Conservation (phyloP, 2,797 vertebrate genomes). For the Xyrichtys novacula region DNA sequence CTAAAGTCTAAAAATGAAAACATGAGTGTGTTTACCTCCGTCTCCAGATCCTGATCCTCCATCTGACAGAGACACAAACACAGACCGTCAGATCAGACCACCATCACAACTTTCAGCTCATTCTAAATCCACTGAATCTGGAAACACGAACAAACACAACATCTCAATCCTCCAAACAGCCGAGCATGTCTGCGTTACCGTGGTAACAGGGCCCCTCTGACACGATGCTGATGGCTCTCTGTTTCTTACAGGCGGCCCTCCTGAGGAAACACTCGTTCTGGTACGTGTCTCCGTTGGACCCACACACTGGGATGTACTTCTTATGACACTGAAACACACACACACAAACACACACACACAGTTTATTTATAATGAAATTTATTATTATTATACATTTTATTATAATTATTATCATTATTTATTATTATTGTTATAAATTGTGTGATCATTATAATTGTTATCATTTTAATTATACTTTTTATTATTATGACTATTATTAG, state of each 20-base stretch:
- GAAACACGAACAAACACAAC: too few relatives aligned
- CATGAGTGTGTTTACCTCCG: conserved; percentile 83
- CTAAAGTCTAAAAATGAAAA: not conserved
- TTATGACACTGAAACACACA: conserved; percentile 89
- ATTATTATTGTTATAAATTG: too few relatives aligned
- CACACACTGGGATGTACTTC: conserved; percentile 95
- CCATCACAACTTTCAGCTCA: too few relatives aligned
- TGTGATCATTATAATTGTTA: too few relatives aligned
- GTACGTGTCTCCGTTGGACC: conserved; percentile 97
- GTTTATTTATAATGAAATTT: not conserved
- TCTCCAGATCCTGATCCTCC: conserved; percentile 94
- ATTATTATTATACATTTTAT: too few relatives aligned
- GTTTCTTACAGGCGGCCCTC: conserved; percentile 95
- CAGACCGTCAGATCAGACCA: not conserved
- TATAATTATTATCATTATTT: too few relatives aligned
- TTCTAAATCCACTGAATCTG: too few relatives aligned
- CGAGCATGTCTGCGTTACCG: conserved; percentile 86
- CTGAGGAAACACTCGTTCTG: conserved; percentile 97
- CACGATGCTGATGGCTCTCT: conserved; percentile 89
- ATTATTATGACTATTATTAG: too few relatives aligned
- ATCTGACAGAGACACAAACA: conserved; percentile 78
- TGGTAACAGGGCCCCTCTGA: conserved; percentile 92
- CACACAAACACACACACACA: too few relatives aligned
- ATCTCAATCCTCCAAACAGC: too few relatives aligned
- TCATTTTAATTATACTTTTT: too few relatives aligned